Conservation (phyloP, 2,113 vertebrate genomes). For the Trachemys scripta region DNA sequence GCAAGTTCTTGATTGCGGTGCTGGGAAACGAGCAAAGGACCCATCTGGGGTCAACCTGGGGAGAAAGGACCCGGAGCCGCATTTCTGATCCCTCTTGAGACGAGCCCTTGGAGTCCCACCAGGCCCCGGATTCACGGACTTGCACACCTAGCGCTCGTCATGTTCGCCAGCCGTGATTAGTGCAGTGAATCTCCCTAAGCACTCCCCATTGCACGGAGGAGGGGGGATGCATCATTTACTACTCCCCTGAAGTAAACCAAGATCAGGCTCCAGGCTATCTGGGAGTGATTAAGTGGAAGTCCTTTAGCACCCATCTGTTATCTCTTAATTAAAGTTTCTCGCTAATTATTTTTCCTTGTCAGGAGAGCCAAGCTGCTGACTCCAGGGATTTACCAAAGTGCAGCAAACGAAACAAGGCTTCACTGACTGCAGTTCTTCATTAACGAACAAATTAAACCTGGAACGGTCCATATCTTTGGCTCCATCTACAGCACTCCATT, state of each 20-base stretch:
- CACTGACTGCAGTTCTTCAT: slow-evolving; percentile 53
- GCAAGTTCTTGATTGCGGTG: neutral
- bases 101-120: too few species aligned
- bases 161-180: neutral
- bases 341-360: slow-evolving; percentile 78
- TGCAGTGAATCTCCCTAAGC: neutral
- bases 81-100: neutral
- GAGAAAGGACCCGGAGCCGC: neutral
- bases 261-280: neutral
- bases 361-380: slow-evolving; percentile 72
- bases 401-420: slow-evolving; percentile 55
- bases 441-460: slow-evolving; percentile 73
- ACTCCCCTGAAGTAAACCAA: neutral
- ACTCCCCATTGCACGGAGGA: fast-evolving
- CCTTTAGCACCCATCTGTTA: slow-evolving; percentile 75
- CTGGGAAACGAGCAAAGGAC: neutral
- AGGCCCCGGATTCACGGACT: neutral
- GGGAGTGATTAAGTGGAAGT: slow-evolving; percentile 60
- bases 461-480: slow-evolving; percentile 64
- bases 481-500: slow-evolving; percentile 58
- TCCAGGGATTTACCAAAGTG: slow-evolving; percentile 63
- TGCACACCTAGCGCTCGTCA: neutral
- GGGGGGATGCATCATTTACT: neutral
- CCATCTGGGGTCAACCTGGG: too few species aligned
- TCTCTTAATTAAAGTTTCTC: slow-evolving; percentile 79